Evolutionary conservation across 2,113 vertebrate genomes (phyloP).

Genomic region (Chamaetylas fuelleborni): DNA sequence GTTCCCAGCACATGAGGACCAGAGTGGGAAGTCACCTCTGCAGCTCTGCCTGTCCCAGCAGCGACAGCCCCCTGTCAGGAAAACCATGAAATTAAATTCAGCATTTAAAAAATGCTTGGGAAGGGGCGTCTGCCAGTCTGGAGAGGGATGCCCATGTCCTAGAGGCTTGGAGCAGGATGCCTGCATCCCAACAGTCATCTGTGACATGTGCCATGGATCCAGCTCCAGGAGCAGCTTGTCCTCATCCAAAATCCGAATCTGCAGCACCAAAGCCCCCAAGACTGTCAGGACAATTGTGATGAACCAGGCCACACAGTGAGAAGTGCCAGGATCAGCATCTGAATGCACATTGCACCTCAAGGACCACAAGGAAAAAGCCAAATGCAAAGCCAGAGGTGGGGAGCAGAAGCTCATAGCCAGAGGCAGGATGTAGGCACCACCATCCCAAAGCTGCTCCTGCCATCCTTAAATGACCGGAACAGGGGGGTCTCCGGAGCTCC

Average conservation of each 20-base stretch:
- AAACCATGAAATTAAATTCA: background rate
- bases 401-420: background rate
- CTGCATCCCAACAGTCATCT: background rate
- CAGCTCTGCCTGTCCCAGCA: background rate
- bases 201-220: rapidly evolving
- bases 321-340: rapidly evolving
- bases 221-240: background rate
- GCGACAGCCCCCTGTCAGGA: background rate
- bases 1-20: background rate
- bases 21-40: background rate
- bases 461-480: rapidly evolving
- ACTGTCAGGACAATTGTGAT: rapidly evolving
- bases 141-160: background rate
- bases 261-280: background rate
- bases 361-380: background rate
- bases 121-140: background rate
- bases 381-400: background rate
- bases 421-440: background rate
- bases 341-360: background rate
- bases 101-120: background rate
- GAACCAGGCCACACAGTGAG: rapidly evolving
- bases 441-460: rapidly evolving
- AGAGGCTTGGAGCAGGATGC: background rate
- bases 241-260: background rate
- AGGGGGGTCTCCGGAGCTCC: rapidly evolving